Evolutionary conservation across 2,113 vertebrate genomes (phyloP).

Genomic region (Trinectes maculatus): DNA sequence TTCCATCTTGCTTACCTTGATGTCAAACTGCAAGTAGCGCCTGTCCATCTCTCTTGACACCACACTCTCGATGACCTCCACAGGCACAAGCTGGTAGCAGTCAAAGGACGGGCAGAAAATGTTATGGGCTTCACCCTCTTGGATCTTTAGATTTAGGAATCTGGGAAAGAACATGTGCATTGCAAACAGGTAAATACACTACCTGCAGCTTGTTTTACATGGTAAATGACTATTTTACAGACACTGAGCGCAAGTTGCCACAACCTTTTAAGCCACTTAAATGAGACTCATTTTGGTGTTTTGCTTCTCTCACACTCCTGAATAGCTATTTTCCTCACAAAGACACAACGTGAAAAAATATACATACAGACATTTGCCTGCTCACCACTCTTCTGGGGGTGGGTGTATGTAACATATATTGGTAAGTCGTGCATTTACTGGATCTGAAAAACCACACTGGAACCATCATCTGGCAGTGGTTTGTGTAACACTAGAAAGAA

Average conservation of each 20-base stretch:
- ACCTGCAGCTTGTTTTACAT: background rate
- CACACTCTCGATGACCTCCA: slow-evolving; percentile 98
- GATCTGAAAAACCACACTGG: background rate
- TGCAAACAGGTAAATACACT: slow-evolving; percentile 23
- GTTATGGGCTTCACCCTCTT: slow-evolving; percentile 98
- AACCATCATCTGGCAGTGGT: background rate
- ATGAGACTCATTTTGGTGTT: too few relatives aligned
- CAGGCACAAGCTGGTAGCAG: slow-evolving; percentile 97
- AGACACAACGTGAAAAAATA: background rate
- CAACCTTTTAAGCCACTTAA: background rate
- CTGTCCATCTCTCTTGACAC: slow-evolving; percentile 99
- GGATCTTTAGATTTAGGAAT: slow-evolving; percentile 99
- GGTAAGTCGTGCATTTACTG: background rate
- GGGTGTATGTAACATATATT: background rate
- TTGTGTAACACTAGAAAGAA: background rate
- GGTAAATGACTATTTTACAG: background rate
- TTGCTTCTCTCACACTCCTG: background rate
- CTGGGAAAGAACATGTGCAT: slow-evolving; percentile 67
- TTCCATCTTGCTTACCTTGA: slow-evolving; percentile 86
- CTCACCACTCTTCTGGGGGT: background rate
- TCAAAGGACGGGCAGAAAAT: slow-evolving; percentile 98
- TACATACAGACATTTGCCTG: background rate
- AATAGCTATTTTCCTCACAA: background rate
- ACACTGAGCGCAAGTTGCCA: background rate
- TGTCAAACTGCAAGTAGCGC: slow-evolving; percentile 98